Evolutionary conservation across 2,113 vertebrate species (phyloP).

Genomic region (Damaliscus lunatus): DNA sequence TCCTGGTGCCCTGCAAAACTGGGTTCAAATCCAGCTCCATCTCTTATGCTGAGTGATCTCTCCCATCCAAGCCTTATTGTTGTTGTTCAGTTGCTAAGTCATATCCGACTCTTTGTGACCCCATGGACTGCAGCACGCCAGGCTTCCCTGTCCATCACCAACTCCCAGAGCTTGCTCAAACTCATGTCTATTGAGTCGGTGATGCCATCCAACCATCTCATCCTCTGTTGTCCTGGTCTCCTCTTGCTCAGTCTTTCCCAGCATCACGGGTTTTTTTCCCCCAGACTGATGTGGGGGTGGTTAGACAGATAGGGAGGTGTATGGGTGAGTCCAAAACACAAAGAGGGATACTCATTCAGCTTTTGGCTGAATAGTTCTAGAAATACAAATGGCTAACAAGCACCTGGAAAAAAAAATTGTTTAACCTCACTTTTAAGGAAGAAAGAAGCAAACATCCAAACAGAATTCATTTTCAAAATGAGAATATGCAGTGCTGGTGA

Average conservation of each 20-base stretch:
- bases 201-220: background rate
- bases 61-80: rapidly evolving
- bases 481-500: background rate
- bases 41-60: background rate
- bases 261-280: background rate
- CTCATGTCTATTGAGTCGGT: background rate
- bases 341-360: background rate
- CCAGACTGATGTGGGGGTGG: rapidly evolving
- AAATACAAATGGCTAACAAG: background rate
- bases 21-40: background rate
- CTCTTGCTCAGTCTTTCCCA: background rate
- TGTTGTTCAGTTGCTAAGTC: background rate
- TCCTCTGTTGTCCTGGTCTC: background rate
- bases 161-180: background rate
- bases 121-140: background rate
- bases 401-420: background rate
- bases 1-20: background rate
- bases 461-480: no score
- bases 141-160: background rate
- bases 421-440: no score
- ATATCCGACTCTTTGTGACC: background rate
- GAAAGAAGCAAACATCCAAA: background rate
- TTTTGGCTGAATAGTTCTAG: background rate
- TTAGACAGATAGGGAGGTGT: background rate
- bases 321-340: background rate